These are phyloP conservation scores for Protonibea diacanthus DNA, from an alignment of 2,797 vertebrate genomes.

Conservation along the genomic window DNA sequence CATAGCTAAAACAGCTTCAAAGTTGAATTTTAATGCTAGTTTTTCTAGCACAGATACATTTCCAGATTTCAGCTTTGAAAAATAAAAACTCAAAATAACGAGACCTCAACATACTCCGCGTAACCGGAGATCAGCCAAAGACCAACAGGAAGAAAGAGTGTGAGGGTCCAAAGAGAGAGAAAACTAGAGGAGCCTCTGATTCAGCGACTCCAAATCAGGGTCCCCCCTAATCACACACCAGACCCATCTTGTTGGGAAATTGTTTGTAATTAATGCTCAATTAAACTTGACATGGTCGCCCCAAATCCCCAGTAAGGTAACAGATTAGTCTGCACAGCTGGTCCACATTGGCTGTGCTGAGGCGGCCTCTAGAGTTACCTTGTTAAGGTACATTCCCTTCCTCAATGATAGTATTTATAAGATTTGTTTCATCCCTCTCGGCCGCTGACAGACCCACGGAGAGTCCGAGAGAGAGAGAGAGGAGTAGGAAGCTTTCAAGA, in stretches of 20 bases:
- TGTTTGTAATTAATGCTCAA: conserved; percentile 84
- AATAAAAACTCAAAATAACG: background rate
- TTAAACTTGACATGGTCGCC: conserved; percentile 77
- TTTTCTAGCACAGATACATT: background rate
- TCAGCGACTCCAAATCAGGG: conserved; percentile 39
- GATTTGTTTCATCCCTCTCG: conserved; percentile 73
- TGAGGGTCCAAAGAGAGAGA: conserved; percentile 24
- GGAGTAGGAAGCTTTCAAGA: conserved; percentile 36
- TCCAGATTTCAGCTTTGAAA: conserved; percentile 16
- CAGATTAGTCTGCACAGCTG: conserved; percentile 83
- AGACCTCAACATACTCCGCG: background rate
- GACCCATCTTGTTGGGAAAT: conserved; percentile 66
- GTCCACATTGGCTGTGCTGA: conserved; percentile 73
- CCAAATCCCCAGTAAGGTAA: conserved; percentile 81
- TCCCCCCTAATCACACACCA: conserved; percentile 64
- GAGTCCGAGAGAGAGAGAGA: conserved; percentile 15
- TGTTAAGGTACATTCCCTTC: conserved; percentile 75
- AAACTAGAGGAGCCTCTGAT: conserved; percentile 26
- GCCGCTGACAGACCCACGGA: conserved; percentile 29
- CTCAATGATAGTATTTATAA: conserved; percentile 79
- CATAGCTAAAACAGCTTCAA: background rate
- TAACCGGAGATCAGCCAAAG: conserved; percentile 36
- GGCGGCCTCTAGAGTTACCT: conserved; percentile 77
- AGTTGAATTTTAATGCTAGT: background rate
- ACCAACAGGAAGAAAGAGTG: conserved; percentile 41